Conservation (phyloP, 2,888 invertebrate genomes). For the Drosophila picticornis region DNA sequence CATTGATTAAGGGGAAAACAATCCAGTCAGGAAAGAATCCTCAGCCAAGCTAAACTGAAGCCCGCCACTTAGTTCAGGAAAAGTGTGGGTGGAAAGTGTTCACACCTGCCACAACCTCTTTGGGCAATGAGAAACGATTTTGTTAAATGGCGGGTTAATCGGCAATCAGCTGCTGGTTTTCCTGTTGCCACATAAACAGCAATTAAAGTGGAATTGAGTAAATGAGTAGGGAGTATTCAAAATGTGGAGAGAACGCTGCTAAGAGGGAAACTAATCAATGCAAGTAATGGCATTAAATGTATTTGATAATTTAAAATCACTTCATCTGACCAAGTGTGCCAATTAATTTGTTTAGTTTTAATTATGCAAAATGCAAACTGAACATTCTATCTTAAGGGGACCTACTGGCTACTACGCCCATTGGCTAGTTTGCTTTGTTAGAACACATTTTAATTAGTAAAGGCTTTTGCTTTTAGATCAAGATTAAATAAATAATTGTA, state of each 20-base stretch:
- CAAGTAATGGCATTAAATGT: neutral
- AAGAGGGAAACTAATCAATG: neutral
- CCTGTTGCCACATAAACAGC: constrained; percentile 2
- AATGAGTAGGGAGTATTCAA: neutral
- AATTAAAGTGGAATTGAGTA: constrained; percentile 1
- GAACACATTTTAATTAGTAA: neutral
- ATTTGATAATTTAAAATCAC: neutral
- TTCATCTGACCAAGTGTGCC: neutral
- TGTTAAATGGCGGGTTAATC: constrained; percentile 13
- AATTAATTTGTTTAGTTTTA: neutral
- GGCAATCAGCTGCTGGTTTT: constrained; percentile 12
- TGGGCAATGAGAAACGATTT: constrained; percentile 6
- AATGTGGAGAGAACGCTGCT: neutral
- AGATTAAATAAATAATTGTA: neutral
- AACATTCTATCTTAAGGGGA: neutral
- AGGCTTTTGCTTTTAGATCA: neutral
- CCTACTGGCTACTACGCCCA: neutral
- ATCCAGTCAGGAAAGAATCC: neutral
- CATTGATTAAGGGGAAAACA: too few relatives aligned
- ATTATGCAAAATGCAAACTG: neutral
- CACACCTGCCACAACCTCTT: neutral
- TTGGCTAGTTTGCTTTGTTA: neutral
- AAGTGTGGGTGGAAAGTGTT: neutral
- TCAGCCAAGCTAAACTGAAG: neutral
- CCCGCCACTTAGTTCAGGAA: neutral